Evolutionary conservation across 2,113 vertebrate genomes (phyloP).

Genomic region (Centrocercus urophasianus): DNA sequence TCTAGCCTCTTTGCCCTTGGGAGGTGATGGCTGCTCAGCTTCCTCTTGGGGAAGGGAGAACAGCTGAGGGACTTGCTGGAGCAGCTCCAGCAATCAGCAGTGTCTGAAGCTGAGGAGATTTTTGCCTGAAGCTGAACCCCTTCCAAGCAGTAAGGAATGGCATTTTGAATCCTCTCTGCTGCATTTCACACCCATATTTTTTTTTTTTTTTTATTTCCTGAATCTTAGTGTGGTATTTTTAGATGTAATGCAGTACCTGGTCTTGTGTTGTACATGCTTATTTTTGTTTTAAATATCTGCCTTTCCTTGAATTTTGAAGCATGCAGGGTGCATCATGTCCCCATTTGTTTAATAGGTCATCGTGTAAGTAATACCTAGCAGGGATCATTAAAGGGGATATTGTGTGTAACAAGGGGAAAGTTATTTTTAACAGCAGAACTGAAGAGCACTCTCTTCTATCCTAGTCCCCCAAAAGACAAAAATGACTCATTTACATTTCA

Average conservation of each 20-base stretch:
- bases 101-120: background rate
- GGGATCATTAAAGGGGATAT: slow-evolving; percentile 31
- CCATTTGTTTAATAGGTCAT: slow-evolving; percentile 25
- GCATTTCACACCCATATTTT: background rate
- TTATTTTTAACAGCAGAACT: slow-evolving; percentile 53
- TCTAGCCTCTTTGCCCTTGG: background rate
- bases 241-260: background rate
- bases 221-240: background rate
- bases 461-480: slow-evolving; percentile 33
- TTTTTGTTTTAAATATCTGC: background rate
- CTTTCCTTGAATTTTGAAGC: background rate
- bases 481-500: slow-evolving; percentile 62
- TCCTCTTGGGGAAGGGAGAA: background rate
- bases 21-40: background rate
- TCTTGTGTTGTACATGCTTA: fast-evolving
- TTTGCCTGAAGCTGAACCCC: background rate
- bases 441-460: slow-evolving; percentile 37
- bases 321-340: background rate
- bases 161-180: background rate
- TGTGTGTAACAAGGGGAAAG: background rate
- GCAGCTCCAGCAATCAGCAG: background rate
- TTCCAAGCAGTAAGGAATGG: background rate
- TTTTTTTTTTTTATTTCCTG: background rate
- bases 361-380: slow-evolving; percentile 3
- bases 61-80: background rate